Percentiles rank a stretch among this genome's conserved stretches.
These are phyloP conservation scores for Myrmecobius fasciatus DNA, from an alignment of 2,113 vertebrate species.

Conservation along the genomic window DNA sequence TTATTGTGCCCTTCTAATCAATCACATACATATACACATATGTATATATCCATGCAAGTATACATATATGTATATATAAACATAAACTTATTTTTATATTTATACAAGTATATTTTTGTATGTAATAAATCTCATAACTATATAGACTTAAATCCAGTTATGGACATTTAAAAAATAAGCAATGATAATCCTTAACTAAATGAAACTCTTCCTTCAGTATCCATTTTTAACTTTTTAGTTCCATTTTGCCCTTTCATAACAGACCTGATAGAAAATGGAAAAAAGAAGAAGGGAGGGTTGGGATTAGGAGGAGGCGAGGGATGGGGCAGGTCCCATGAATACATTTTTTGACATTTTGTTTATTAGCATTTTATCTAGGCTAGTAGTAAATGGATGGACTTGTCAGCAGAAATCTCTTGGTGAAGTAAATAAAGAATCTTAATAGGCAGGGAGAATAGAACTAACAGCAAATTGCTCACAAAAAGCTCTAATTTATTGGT, in stretches of 20 bases:
- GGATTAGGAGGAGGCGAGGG: background rate
- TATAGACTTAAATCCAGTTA: background rate
- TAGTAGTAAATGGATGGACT: constrained; percentile 85
- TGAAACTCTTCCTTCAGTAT: constrained; percentile 62
- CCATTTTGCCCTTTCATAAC: constrained; percentile 63
- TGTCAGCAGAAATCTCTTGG: constrained; percentile 87
- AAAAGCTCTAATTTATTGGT: constrained; percentile 86
- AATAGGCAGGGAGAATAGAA: constrained; percentile 84
- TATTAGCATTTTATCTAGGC: constrained; percentile 86
- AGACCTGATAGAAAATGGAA: constrained; percentile 65
- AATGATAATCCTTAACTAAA: constrained; percentile 28
- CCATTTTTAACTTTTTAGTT: constrained; percentile 76
- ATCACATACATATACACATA: background rate
- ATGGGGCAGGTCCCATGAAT: constrained; percentile 75
- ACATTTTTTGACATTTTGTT: constrained; percentile 85
- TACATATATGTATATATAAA: background rate
- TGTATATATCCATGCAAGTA: background rate
- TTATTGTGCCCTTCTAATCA: background rate
- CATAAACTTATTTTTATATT: background rate
- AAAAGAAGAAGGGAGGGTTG: background rate
- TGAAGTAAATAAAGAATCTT: constrained; percentile 87
- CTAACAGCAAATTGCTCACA: constrained; percentile 81
- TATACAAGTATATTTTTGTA: background rate
- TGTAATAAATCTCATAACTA: background rate
- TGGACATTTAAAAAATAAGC: background rate